Base-by-base conservation (phyloP, 1,140 invertebrate genomes). In the Drosophila triauraria region DNA sequence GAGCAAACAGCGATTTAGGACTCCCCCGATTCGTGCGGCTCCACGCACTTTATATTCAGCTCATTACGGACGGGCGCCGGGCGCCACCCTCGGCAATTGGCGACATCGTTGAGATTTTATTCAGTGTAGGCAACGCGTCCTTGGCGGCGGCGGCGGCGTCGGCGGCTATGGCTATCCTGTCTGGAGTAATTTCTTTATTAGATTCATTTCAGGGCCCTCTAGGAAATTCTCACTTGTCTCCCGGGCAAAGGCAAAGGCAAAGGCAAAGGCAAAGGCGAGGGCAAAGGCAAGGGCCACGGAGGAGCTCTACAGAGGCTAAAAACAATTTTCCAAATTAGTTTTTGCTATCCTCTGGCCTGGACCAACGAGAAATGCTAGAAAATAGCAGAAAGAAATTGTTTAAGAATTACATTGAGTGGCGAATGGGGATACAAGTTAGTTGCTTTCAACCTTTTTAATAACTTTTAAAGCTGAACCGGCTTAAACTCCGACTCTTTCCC, bases 151-250 rank as follows among this genome's bases (percentile, higher is more conserved):
- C 35, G 30, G 30, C 30, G 53, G 59, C 38, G 40, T 27, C 27
- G 47, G 54, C 32, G 46, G 63, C 48, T 13, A 27, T n/a, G 44
- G 15, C 25, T 42, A 25, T 61, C 53, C 68, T 75, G 75, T 85
- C 81, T 85, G 61, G 71, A 83, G 86, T 90, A 90, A 90, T 90
- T 90, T 91, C 86, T 90, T 90, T 91, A 90, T 90, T 90, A 80
- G 85, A 90, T 85, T 85, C 80, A 80, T 86, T 86, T 53, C 53
- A 56, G 46, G 60, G 62, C 60, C 61, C 75, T 53, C 53, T 35
- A 75, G 82, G 43, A 72, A 61, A 67, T 72, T 65, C 72, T 63
- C 75, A 57, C 68, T 80, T 54, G 60, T 15, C 57, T 53, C 57
- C 47, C 35, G 25, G 44, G 67, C 63, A 6, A 9, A 4, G 7